Percentiles rank a stretch among this genome's conserved stretches.
Evolutionary conservation across 2,113 vertebrate species (phyloP).

Genomic region (Poecile atricapillus): DNA sequence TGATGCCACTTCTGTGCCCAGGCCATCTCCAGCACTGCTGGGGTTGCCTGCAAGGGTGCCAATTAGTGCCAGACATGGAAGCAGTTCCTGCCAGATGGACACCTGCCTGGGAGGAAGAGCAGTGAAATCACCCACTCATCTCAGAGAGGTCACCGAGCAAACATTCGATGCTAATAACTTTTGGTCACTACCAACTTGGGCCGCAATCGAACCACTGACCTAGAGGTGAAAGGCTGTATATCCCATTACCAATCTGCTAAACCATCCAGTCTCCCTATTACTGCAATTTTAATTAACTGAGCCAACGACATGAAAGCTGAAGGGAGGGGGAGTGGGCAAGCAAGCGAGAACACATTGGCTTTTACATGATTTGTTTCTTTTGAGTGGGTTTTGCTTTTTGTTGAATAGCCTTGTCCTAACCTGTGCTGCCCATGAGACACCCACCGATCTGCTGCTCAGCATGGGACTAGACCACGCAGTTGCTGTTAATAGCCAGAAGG

Average conservation of each 20-base stretch:
- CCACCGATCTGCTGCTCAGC: not conserved
- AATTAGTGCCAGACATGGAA: constrained; percentile 28
- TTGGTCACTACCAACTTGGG: constrained; percentile 51
- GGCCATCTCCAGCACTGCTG: not conserved
- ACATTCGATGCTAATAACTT: constrained; percentile 55
- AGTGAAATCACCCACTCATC: constrained; percentile 9
- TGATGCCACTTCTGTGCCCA: not conserved
- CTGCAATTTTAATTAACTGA: constrained; percentile 68
- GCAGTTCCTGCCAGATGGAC: not conserved
- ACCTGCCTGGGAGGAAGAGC: constrained; percentile 1
- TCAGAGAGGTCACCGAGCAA: constrained; percentile 46
- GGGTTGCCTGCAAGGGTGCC: not conserved
- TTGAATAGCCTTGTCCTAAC: not conserved
- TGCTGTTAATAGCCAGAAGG: not conserved
- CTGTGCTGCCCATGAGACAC: not conserved
- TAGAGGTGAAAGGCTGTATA: constrained; percentile 65
- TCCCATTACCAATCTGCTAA: constrained; percentile 60
- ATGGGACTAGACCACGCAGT: accelerated
- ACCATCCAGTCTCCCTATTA: constrained; percentile 45
- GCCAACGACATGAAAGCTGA: constrained; percentile 58
- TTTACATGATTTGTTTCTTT: constrained; percentile 50
- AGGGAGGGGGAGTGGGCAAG: not conserved
- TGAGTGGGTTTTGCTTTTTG: constrained; percentile 3
- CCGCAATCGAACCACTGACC: constrained; percentile 51
- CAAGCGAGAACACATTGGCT: constrained; percentile 43